Conservation (phyloP, 2,113 vertebrate species). For the Baryphthengus martii region DNA sequence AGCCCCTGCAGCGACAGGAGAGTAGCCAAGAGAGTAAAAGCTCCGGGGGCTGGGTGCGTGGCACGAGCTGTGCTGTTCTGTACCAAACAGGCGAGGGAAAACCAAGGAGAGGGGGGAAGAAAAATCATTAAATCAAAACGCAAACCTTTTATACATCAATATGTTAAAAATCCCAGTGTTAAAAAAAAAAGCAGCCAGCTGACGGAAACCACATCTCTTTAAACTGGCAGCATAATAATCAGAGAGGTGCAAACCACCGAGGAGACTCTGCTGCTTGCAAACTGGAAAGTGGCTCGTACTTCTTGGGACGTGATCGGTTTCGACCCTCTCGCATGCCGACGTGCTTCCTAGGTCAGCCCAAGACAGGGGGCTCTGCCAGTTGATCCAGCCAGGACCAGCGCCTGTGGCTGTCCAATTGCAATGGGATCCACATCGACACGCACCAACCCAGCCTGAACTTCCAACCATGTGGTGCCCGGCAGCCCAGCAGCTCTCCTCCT, state of each 20-base stretch:
- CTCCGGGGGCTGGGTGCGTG: too few species aligned
- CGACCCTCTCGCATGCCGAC: accelerated
- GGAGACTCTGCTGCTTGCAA: neutral
- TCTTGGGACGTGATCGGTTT: slow-evolving; percentile 5
- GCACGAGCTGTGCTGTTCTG: neutral
- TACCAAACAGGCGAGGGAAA: neutral
- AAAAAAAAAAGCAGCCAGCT: neutral
- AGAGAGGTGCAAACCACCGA: neutral
- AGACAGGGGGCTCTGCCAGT: neutral
- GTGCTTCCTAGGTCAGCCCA: neutral
- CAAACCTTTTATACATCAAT: neutral
- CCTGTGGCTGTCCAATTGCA: accelerated
- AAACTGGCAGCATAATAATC: neutral
- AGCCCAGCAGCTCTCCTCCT: neutral
- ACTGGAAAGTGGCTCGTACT: neutral
- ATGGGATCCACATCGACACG: accelerated
- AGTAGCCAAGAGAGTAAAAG: neutral
- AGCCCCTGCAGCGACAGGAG: neutral
- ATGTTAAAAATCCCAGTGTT: neutral
- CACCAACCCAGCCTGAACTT: accelerated
- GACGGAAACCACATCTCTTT: slow-evolving; percentile 16
- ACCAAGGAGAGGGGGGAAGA: accelerated
- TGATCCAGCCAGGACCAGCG: neutral
- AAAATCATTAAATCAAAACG: neutral
- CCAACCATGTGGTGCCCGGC: accelerated